Evolutionary conservation across 2,113 vertebrate species (phyloP).

Genomic region (Lagopus muta): DNA sequence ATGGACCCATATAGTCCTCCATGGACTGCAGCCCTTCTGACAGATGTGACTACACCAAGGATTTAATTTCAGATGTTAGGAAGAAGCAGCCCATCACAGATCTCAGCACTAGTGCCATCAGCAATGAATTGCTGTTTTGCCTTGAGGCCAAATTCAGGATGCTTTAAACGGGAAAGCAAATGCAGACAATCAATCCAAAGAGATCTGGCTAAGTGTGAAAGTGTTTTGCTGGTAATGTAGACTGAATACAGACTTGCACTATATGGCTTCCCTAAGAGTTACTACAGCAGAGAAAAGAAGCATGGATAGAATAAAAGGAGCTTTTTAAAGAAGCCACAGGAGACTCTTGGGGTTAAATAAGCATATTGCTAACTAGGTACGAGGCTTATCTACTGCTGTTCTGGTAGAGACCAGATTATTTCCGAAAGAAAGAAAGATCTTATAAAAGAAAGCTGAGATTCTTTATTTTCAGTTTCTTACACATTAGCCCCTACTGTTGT

Average conservation of each 20-base stretch:
- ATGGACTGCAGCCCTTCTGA: neutral
- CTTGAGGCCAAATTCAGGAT: neutral
- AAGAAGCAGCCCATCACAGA: neutral
- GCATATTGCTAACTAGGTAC: neutral
- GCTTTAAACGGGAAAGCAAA: neutral
- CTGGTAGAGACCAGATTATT: neutral
- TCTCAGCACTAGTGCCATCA: neutral
- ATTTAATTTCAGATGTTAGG: neutral
- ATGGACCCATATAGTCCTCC: accelerated
- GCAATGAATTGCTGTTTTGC: neutral
- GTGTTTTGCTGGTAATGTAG: neutral
- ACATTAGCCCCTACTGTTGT: neutral
- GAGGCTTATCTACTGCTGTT: neutral
- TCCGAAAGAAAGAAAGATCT: neutral
- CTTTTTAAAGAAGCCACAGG: neutral
- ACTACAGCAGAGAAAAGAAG: neutral
- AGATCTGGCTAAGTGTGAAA: slow-evolving; percentile 22
- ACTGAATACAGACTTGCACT: neutral
- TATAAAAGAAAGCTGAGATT: neutral
- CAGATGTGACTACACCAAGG: neutral
- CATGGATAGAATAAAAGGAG: neutral
- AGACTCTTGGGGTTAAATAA: neutral
- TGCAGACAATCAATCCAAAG: neutral
- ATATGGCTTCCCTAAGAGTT: neutral
- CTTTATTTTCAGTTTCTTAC: neutral